Conservation (phyloP, 1,140 invertebrate genomes). For the Bombus terrestris region DNA sequence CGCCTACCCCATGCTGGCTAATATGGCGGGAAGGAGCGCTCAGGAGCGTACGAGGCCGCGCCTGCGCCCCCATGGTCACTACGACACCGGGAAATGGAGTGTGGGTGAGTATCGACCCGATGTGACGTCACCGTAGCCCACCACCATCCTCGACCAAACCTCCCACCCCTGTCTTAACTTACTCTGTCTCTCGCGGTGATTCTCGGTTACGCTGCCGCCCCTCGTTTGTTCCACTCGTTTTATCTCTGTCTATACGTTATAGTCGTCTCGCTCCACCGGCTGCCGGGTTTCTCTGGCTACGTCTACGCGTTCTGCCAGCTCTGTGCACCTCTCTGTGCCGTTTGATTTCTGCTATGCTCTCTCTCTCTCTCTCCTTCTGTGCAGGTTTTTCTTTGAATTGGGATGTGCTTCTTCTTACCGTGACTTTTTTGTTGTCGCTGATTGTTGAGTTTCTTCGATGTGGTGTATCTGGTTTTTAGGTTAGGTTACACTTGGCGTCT, state of each 20-base stretch:
- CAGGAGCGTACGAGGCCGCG: constrained; percentile 71
- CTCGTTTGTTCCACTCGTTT: constrained; percentile 1
- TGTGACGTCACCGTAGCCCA: constrained; percentile 76
- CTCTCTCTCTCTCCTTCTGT: neutral
- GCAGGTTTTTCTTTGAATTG: neutral
- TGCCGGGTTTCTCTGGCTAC: neutral
- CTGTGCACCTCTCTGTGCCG: neutral
- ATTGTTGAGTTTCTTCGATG: neutral
- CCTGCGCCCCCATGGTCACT: constrained; percentile 63
- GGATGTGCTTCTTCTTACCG: neutral
- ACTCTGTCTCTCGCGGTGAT: constrained; percentile 22
- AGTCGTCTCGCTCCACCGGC: neutral
- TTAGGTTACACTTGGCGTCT: neutral
- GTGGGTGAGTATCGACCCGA: constrained; percentile 79
- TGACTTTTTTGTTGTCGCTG: neutral
- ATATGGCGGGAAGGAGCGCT: constrained; percentile 82
- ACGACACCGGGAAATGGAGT: constrained; percentile 57
- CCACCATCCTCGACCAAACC: neutral
- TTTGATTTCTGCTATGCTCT: neutral
- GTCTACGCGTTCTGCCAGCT: neutral
- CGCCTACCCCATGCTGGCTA: constrained; percentile 80
- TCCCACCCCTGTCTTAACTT: neutral
- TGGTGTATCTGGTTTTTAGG: neutral
- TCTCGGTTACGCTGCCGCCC: constrained; percentile 27
- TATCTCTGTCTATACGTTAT: neutral